Evolutionary conservation across 2,113 vertebrate genomes (phyloP).

Genomic region (Carassius gibelio): DNA sequence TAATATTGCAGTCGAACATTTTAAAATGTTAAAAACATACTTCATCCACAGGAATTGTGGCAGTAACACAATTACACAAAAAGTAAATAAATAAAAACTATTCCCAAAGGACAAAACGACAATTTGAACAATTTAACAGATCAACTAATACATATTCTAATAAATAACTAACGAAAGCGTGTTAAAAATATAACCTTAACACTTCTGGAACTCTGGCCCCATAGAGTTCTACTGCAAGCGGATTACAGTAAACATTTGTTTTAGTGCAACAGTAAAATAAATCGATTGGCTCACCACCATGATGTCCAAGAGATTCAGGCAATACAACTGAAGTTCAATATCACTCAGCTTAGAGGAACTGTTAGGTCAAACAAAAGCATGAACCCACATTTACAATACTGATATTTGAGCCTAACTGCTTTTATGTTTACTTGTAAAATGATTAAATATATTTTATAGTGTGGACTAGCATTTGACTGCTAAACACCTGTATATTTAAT

Average conservation of each 20-base stretch:
- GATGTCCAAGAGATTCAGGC: slow-evolving; percentile 79
- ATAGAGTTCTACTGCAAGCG: neutral
- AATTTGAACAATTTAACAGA: neutral
- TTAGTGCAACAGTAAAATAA: neutral
- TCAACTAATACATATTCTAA: neutral
- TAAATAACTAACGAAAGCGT: neutral
- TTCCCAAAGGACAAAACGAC: neutral
- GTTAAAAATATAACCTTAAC: neutral
- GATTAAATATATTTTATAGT: neutral
- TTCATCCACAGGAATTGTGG: neutral
- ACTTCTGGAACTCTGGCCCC: neutral
- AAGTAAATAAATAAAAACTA: neutral
- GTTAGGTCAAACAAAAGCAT: slow-evolving; percentile 39
- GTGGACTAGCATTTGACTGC: neutral
- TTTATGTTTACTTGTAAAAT: neutral
- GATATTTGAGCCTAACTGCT: neutral
- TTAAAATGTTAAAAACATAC: neutral
- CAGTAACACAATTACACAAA: neutral
- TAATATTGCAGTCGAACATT: neutral
- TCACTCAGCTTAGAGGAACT: slow-evolving; percentile 81
- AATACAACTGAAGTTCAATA: slow-evolving; percentile 85
- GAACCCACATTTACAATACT: neutral
- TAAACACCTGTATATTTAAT: neutral
- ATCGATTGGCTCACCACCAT: slow-evolving; percentile 65
- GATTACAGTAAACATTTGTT: neutral